phyloP scores from a whole-genome alignment of 2,797 vertebrate species.

The Remorina albescens region DNA sequence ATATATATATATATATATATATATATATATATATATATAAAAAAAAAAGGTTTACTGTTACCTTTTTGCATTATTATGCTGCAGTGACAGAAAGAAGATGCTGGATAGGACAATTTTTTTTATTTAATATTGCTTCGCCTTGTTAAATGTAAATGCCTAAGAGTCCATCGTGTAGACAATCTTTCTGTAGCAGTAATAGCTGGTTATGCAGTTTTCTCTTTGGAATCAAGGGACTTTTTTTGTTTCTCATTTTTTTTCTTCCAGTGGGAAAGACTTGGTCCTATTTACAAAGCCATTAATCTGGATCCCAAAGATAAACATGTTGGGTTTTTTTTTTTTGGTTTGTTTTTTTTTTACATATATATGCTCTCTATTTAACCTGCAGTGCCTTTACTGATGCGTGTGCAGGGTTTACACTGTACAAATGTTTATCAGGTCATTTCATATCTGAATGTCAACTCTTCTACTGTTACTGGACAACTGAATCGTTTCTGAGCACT shows the following conservation, averaged over 20 bases:
- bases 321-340: no score
- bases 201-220: not conserved
- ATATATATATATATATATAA: no score
- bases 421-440: not conserved
- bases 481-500: not conserved
- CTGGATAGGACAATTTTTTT: not conserved
- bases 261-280: not conserved
- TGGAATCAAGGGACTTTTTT: not conserved
- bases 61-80: conserved; percentile 38
- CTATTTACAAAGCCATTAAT: conserved; percentile 9
- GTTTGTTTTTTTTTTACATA: no score
- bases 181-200: not conserved
- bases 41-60: not conserved
- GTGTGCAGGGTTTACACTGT: conserved; percentile 1
- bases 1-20: no score
- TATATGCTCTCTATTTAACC: no score
- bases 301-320: not conserved
- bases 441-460: not conserved
- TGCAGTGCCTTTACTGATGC: not conserved
- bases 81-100: not conserved
- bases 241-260: not conserved
- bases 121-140: not conserved
- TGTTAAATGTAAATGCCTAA: not conserved
- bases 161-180: no score
- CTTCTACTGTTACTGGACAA: conserved; percentile 1